A percentile compares a stretch with the other conserved stretches of the same genome.
Evolutionary conservation across 2,113 vertebrate genomes (phyloP).

Genomic region (Stegastes partitus): DNA sequence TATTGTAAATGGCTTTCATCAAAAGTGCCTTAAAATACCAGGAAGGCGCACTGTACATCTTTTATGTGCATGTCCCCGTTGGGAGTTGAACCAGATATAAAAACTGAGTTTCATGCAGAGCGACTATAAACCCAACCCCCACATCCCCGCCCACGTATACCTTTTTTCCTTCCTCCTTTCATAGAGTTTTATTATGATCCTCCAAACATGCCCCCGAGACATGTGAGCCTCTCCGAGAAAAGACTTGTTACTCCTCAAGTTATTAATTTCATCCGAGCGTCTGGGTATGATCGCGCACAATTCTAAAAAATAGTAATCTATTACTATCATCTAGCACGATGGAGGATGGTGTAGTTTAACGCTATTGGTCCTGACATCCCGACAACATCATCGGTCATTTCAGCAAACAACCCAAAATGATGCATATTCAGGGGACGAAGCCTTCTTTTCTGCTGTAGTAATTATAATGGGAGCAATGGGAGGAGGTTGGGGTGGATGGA

Average conservation of each 20-base stretch:
- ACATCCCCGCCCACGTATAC: slow-evolving; percentile 45
- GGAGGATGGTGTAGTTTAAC: background rate
- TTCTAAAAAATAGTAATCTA: slow-evolving; percentile 31
- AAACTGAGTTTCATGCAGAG: slow-evolving; percentile 48
- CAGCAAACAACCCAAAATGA: no score
- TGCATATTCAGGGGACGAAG: no score
- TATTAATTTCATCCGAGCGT: slow-evolving; percentile 48
- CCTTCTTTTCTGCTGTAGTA: no score
- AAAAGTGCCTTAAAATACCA: slow-evolving; percentile 52
- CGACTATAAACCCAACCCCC: slow-evolving; percentile 57
- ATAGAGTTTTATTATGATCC: slow-evolving; percentile 61
- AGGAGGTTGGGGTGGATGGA: no score
- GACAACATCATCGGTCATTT: no score
- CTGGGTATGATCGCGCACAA: slow-evolving; percentile 1
- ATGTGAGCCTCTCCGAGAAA: slow-evolving; percentile 53
- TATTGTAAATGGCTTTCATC: slow-evolving; percentile 48
- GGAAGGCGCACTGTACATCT: slow-evolving; percentile 37
- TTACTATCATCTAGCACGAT: slow-evolving; percentile 14
- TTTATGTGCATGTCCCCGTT: slow-evolving; percentile 36
- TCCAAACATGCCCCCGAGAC: slow-evolving; percentile 67
- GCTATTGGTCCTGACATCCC: background rate
- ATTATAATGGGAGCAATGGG: no score
- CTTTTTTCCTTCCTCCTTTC: slow-evolving; percentile 46
- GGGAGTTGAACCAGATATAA: slow-evolving; percentile 61
- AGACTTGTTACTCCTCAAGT: slow-evolving; percentile 39